Conservation (phyloP, 2,888 invertebrate genomes). For the Andrena minutula region DNA sequence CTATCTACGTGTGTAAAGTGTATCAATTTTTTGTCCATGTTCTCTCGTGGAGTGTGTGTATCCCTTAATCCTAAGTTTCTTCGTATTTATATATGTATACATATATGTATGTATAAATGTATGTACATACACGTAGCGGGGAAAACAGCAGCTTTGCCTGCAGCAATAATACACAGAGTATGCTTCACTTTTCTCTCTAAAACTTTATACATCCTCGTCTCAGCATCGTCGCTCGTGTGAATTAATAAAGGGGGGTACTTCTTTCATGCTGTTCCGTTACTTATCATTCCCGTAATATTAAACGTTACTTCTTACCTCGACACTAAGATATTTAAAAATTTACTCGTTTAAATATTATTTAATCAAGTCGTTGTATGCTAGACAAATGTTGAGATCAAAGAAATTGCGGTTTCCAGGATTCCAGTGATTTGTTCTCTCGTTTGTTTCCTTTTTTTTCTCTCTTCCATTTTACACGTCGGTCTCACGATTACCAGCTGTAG, state of each 20-base stretch:
- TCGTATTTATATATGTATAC: conserved; percentile 80
- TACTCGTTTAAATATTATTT: conserved; percentile 78
- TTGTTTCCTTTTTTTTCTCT: conserved; percentile 23
- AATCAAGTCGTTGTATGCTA: conserved; percentile 83
- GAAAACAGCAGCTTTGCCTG: conserved; percentile 76
- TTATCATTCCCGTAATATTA: conserved; percentile 69
- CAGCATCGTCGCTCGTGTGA: conserved; percentile 51
- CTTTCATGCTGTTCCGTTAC: conserved; percentile 61
- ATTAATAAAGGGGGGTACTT: conserved; percentile 66
- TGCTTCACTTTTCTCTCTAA: conserved; percentile 71
- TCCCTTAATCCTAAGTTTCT: conserved; percentile 65
- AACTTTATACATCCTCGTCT: conserved; percentile 80
- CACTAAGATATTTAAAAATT: conserved; percentile 78
- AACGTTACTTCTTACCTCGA: conserved; percentile 60
- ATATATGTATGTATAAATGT: conserved; percentile 78
- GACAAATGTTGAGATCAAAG: conserved; percentile 84
- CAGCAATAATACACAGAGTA: conserved; percentile 80
- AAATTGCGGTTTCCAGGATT: conserved; percentile 79
- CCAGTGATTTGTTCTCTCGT: conserved; percentile 47
- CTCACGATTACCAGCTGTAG: conserved; percentile 49
- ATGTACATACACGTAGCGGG: conserved; percentile 80
- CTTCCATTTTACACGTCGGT: conserved; percentile 27
- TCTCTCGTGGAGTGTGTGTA: conserved; percentile 73
- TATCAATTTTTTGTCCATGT: conserved; percentile 69
- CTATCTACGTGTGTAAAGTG: conserved; percentile 81